Evolutionary conservation across 2,113 vertebrate genomes (phyloP), one percentile per base, ranked within the genome.

Genomic region (Telmatochromis sp.): DNA sequence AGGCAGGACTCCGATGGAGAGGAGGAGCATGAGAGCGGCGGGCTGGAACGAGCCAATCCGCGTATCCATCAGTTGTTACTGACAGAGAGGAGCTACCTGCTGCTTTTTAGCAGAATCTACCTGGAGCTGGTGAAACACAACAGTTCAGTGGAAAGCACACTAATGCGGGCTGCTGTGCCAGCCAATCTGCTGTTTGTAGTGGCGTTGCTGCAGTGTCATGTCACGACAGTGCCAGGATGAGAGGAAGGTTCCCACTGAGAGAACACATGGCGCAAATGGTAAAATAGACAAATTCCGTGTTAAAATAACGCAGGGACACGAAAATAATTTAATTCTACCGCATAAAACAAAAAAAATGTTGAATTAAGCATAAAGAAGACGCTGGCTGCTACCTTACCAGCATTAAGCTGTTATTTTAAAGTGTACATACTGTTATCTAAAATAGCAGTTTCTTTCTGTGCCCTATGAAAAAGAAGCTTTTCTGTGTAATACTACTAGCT

Each of bases 11-110:
- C 86, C 11, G 81, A 17, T 7, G 50, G 65, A 82, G 91, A 89
- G 96, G 95, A 80, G 94, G 95, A 88, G 92, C 89, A 85, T 87
- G 84, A 83, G 85, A 84, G 85, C 83, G 78, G 54, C 58, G 58
- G 57, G 23, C 65, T 13, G 68, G 11, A 19, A 55, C 33, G 2
- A 88, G 80, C 94, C 94, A 96, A 96, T 96, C 90, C 33, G 79
- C 79, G 19, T 35, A 54, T 88, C 54, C 35, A 7, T 81, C 63
- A 57, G 45, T 78, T 50, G 3, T 94, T 91, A 94, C 21, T 87
- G 95, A 92, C 93, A 57, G 57, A 2, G 15, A 28, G 35, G 78
- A 84, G 53, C 78, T 54, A 81, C 84, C 86, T 71, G 87, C 79
- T 82, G 82, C 81, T 88, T 60, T 45, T 51, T 7, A 73, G 83